Percentiles rank a stretch among this genome's conserved stretches.
phyloP scores from a whole-genome alignment of 2,888 invertebrate species.

The Helleia helle region DNA sequence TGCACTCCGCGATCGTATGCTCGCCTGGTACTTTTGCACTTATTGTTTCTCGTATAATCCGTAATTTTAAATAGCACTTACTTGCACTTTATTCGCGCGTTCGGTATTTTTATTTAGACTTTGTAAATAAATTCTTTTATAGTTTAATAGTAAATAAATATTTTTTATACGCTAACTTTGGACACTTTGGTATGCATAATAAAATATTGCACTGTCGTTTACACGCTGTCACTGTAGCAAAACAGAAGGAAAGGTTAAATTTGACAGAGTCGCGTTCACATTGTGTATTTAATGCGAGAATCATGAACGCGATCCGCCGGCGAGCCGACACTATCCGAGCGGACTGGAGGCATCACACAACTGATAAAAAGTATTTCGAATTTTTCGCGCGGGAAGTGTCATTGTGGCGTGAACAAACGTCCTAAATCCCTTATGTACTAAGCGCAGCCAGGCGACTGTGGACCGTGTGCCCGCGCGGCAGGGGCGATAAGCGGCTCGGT shows the following conservation, averaged over 20 bases:
- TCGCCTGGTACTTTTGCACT: slow-evolving; percentile 12
- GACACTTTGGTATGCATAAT: slow-evolving; percentile 48
- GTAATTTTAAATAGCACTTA: neutral
- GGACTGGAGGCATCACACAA: slow-evolving; percentile 36
- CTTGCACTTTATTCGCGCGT: slow-evolving; percentile 11
- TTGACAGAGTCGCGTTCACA: too few relatives aligned
- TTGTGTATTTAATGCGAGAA: too few relatives aligned
- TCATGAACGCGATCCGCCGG: neutral
- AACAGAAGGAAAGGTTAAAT: too few relatives aligned
- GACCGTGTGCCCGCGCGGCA: slow-evolving; percentile 33
- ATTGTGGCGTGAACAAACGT: slow-evolving; percentile 47
- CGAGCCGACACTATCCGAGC: slow-evolving; percentile 25
- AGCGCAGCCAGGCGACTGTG: slow-evolving; percentile 35
- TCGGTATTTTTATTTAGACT: neutral
- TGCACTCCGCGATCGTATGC: neutral
- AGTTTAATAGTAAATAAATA: slow-evolving; percentile 20
- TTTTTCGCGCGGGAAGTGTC: slow-evolving; percentile 71
- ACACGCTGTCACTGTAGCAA: neutral
- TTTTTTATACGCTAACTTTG: slow-evolving; percentile 32
- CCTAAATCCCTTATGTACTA: slow-evolving; percentile 63
- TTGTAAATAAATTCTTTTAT: slow-evolving; percentile 11
- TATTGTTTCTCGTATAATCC: neutral
- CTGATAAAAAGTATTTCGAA: slow-evolving; percentile 71
- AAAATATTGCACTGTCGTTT: slow-evolving; percentile 20
- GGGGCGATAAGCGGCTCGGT: slow-evolving; percentile 61